phyloP scores from a whole-genome alignment of 2,797 vertebrate genomes.

The Argentina silus region DNA sequence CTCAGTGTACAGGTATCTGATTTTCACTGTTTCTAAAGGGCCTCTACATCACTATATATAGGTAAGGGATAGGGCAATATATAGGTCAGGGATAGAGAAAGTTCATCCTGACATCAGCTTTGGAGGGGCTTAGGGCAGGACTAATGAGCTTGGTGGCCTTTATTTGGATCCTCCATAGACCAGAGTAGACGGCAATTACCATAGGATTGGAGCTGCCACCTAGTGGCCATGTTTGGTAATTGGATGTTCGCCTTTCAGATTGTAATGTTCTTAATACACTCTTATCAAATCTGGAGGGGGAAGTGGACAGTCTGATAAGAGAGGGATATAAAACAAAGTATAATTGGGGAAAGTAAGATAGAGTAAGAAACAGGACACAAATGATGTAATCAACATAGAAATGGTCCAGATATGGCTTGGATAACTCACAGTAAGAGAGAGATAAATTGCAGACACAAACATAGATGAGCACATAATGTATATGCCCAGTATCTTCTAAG shows the following conservation, averaged over 20 bases:
- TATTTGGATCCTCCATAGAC: constrained; percentile 45
- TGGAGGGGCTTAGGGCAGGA: constrained; percentile 63
- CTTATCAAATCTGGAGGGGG: background rate
- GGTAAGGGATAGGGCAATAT: constrained; percentile 63
- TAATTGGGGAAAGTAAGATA: too few relatives aligned
- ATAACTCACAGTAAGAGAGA: too few relatives aligned
- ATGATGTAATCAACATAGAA: too few relatives aligned
- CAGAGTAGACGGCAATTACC: background rate
- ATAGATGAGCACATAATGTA: background rate
- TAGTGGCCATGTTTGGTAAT: constrained; percentile 14
- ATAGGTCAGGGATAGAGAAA: constrained; percentile 63
- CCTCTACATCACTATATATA: constrained; percentile 38
- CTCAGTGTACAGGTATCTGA: background rate
- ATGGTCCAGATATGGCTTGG: too few relatives aligned
- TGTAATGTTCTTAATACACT: background rate
- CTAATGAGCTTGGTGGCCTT: constrained; percentile 60
- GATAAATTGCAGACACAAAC: too few relatives aligned
- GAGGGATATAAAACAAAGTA: too few relatives aligned
- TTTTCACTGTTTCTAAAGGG: background rate
- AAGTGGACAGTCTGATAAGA: too few relatives aligned
- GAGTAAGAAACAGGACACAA: too few relatives aligned
- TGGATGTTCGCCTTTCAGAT: too few relatives aligned
- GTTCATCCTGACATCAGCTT: constrained; percentile 52
- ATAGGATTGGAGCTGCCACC: constrained; percentile 14
- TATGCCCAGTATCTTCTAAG: background rate